Evolutionary conservation across 2,797 vertebrate species (phyloP).

Genomic region (Tympanoctomys barrerae): DNA sequence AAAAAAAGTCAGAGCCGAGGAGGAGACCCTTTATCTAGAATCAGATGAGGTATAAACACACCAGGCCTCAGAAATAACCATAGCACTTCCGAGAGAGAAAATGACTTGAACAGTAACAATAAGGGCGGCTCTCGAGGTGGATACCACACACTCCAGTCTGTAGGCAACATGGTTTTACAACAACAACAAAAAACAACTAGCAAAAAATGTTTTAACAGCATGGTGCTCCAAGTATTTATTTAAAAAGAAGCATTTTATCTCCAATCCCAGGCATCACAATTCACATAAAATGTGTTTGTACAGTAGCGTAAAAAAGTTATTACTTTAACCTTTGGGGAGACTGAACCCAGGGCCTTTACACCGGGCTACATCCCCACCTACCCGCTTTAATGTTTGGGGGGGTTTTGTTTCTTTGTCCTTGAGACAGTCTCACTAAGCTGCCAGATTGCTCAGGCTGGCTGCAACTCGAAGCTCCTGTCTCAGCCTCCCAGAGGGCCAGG

Average conservation of each 20-base stretch:
- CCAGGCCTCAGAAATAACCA: background rate
- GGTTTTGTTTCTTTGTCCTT: background rate
- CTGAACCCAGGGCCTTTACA: background rate
- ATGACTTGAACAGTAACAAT: background rate
- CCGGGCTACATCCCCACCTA: background rate
- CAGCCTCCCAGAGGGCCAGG: background rate
- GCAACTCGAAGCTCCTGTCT: background rate
- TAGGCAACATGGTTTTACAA: background rate
- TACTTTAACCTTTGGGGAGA: background rate
- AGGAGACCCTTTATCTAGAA: background rate
- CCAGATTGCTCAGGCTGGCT: background rate
- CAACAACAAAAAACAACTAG: background rate
- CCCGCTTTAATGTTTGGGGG: background rate
- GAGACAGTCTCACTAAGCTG: background rate
- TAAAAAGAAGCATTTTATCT: constrained; percentile 45
- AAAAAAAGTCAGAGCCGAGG: background rate
- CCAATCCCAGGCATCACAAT: background rate
- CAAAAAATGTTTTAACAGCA: background rate
- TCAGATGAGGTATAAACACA: background rate
- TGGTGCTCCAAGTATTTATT: constrained; percentile 48
- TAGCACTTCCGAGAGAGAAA: background rate
- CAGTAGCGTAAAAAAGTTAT: background rate
- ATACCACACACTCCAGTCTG: background rate
- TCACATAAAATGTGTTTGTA: constrained; percentile 8
- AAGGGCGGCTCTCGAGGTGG: no score